phyloP scores from a whole-genome alignment of 2,797 vertebrate genomes.

The Poeciliopsis paucimaculata region DNA sequence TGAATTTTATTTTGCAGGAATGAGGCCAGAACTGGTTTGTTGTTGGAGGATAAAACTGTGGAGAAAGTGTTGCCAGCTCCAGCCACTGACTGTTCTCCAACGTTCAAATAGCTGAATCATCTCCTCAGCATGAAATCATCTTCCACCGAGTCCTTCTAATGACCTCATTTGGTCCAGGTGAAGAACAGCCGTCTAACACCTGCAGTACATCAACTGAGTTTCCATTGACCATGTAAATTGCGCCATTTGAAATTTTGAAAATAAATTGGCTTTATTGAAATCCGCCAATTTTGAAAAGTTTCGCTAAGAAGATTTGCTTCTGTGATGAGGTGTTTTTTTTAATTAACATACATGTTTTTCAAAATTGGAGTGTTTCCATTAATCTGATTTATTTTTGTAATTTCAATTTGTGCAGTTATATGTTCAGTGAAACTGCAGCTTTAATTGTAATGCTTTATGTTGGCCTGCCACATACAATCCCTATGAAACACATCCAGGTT shows the following conservation, averaged over 20 bases:
- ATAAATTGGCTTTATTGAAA: too few species aligned
- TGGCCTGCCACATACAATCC: background rate
- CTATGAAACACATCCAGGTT: background rate
- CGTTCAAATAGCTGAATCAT: background rate
- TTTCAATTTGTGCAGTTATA: too few species aligned
- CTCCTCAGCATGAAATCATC: background rate
- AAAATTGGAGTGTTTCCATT: too few species aligned
- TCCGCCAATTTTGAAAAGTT: too few species aligned
- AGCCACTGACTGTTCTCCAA: background rate
- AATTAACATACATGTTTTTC: too few species aligned
- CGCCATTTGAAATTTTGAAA: too few species aligned
- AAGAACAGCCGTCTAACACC: background rate
- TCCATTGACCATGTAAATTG: too few species aligned
- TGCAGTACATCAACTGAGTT: background rate
- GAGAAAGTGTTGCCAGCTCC: background rate
- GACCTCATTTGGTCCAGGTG: background rate
- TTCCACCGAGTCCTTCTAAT: background rate
- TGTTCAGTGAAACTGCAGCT: background rate
- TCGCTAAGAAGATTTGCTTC: too few species aligned
- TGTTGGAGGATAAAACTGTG: background rate
- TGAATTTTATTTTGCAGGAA: background rate
- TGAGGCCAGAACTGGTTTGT: background rate
- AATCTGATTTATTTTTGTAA: too few species aligned
- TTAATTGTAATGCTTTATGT: background rate
- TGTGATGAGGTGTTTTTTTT: too few species aligned